Percentiles rank a stretch among this genome's conserved stretches.
Conservation (phyloP, 1,140 invertebrate species). For the Uloborus diversus region DNA sequence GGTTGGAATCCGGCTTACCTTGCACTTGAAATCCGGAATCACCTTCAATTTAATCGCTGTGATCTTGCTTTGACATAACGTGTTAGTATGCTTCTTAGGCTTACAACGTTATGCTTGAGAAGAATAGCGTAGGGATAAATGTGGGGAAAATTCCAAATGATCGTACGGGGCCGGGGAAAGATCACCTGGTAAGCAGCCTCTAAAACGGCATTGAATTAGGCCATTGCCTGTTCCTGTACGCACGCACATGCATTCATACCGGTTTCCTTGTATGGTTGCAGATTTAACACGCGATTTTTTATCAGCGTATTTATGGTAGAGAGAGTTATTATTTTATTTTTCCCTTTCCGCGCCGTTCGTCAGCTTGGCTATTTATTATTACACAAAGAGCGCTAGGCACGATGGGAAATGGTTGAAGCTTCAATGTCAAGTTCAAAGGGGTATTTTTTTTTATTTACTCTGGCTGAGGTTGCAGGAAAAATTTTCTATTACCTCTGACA, state of each 20-base stretch:
- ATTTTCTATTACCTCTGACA: slow-evolving; percentile 21
- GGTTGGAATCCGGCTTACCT: too few species aligned
- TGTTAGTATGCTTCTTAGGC: too few species aligned
- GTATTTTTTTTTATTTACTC: neutral
- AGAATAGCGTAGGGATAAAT: neutral
- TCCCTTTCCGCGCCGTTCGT: neutral
- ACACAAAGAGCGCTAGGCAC: slow-evolving; percentile 19
- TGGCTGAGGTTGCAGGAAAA: slow-evolving; percentile 21
- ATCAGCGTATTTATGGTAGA: slow-evolving; percentile 6
- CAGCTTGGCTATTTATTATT: neutral
- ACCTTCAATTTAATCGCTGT: neutral
- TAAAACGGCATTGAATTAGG: slow-evolving; percentile 38
- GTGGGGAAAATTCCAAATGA: neutral
- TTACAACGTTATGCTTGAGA: neutral
- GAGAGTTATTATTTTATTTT: neutral
- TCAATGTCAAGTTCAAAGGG: slow-evolving; percentile 46
- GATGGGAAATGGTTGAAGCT: slow-evolving; percentile 17
- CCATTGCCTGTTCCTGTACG: slow-evolving; percentile 13
- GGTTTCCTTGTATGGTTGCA: slow-evolving; percentile 36
- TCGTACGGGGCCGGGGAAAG: neutral
- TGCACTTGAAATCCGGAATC: too few species aligned
- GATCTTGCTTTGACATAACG: neutral
- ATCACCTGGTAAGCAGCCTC: neutral
- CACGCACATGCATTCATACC: slow-evolving; percentile 31
- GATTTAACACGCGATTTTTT: slow-evolving; percentile 27